phyloP scores from a whole-genome alignment of 2,888 invertebrate genomes.

The Escarpia spicata region DNA sequence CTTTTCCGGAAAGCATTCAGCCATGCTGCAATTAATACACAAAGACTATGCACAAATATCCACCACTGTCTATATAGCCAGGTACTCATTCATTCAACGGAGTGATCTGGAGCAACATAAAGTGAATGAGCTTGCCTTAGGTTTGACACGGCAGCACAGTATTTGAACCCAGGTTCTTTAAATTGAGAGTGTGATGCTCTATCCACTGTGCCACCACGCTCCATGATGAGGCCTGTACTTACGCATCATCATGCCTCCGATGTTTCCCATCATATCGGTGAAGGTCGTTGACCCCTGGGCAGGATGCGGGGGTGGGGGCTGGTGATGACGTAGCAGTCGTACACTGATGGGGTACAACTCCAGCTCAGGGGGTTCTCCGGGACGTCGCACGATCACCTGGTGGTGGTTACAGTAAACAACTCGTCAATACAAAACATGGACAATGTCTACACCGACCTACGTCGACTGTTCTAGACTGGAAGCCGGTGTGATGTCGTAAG shows the following conservation, averaged over 20 bases:
- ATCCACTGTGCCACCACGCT: no score
- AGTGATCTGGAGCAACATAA: no score
- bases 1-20: no score
- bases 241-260: constrained; percentile 71
- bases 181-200: no score
- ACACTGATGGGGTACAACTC: constrained; percentile 86
- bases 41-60: no score
- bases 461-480: not conserved
- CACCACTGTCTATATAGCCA: no score
- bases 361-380: constrained; percentile 74
- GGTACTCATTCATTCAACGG: no score
- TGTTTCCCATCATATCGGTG: constrained; percentile 72
- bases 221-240: constrained; percentile 51
- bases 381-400: constrained; percentile 77
- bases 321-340: constrained; percentile 77
- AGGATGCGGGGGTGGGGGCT: constrained; percentile 49
- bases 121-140: no score
- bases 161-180: no score
- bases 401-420: not conserved
- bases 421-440: not conserved
- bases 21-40: no score
- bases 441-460: not conserved
- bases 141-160: no score
- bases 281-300: constrained; percentile 66
- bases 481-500: no score